Evolutionary conservation across 1,140 invertebrate species (phyloP).

Genomic region (Drosophila ironensis): DNA sequence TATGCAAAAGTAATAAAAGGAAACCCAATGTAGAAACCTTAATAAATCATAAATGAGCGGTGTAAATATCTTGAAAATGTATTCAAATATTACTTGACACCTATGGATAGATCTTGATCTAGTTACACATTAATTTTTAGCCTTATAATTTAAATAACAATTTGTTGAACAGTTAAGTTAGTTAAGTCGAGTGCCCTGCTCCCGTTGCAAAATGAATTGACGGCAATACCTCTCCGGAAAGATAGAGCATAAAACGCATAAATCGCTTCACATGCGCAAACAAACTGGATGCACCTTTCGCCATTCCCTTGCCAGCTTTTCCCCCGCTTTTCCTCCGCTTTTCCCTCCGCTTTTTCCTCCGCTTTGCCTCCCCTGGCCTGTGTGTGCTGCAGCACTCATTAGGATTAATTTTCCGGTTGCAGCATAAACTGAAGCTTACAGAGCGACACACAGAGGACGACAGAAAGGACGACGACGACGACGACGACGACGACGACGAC

Average conservation of each 20-base stretch:
- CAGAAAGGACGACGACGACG: not conserved
- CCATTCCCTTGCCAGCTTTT: not conserved
- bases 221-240: not conserved
- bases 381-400: constrained; percentile 74
- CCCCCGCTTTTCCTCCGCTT: not conserved
- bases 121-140: too few species aligned
- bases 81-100: too few species aligned
- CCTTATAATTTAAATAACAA: too few species aligned
- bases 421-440: constrained; percentile 77
- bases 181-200: too few species aligned
- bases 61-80: too few species aligned
- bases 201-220: too few species aligned
- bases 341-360: constrained; percentile 14
- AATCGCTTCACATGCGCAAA: constrained; percentile 72
- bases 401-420: constrained; percentile 79
- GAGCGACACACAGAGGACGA: constrained; percentile 16
- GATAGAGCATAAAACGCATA: constrained; percentile 55
- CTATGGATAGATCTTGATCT: too few species aligned
- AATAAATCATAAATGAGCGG: too few species aligned
- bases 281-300: constrained; percentile 43
- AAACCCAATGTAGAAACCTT: too few species aligned
- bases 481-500: constrained; percentile 13
- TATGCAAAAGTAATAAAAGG: too few species aligned
- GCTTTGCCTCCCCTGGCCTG: not conserved
- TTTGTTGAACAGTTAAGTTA: too few species aligned